These are phyloP conservation scores for Asarcornis scutulata DNA, from an alignment of 2,113 vertebrate genomes.

Conservation along the genomic window DNA sequence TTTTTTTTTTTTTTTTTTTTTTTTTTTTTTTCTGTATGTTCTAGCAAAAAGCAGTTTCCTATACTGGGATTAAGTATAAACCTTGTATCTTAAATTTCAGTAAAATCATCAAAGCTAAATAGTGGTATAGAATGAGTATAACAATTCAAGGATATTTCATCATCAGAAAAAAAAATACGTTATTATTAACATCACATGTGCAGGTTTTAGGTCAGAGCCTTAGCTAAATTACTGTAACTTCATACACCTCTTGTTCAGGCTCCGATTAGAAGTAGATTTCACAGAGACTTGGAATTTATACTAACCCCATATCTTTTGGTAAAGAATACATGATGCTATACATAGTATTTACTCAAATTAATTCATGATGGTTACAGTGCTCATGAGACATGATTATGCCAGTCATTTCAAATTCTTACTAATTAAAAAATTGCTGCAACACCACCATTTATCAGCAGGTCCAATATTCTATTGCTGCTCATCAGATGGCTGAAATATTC, in stretches of 20 bases:
- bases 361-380: background rate
- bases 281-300: background rate
- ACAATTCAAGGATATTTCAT: background rate
- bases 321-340: background rate
- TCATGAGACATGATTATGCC: background rate
- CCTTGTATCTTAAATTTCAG: background rate
- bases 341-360: constrained; percentile 16
- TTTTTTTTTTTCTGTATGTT: background rate
- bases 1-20: background rate
- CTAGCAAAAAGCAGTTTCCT: background rate
- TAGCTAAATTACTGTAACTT: background rate
- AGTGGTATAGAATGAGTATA: background rate
- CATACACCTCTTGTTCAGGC: background rate
- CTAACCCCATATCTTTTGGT: background rate
- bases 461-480: background rate
- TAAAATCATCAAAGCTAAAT: background rate
- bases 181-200: background rate
- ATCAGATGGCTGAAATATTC: background rate
- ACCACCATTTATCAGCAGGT: background rate
- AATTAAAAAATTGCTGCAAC: constrained; percentile 8
- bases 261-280: background rate
- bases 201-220: background rate
- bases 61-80: background rate
- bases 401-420: background rate
- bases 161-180: background rate